Conservation (phyloP, 2,113 vertebrate species). For the Campylorhamphus procurvoides region DNA sequence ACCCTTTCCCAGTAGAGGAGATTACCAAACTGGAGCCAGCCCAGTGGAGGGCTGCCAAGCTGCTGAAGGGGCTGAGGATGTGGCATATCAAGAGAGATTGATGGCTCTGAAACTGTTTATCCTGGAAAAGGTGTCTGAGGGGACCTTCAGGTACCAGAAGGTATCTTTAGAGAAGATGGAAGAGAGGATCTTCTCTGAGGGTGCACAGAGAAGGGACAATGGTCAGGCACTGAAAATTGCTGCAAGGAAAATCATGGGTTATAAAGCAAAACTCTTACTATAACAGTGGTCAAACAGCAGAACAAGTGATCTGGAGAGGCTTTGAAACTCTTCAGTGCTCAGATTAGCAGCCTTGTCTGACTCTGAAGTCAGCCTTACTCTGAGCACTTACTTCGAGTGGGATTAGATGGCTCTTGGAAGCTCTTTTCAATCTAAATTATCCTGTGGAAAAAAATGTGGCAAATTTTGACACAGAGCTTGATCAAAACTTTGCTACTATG, state of each 20-base stretch:
- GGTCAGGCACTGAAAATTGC: not conserved
- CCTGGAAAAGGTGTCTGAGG: not conserved
- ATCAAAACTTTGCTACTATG: not conserved
- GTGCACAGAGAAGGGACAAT: not conserved
- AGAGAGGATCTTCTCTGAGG: not conserved
- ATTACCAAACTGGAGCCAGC: not conserved
- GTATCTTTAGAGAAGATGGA: not conserved
- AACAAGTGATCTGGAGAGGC: not conserved
- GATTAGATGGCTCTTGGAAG: not conserved
- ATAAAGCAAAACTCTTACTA: not conserved
- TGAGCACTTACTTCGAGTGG: not conserved
- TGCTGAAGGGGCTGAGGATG: rapidly evolving
- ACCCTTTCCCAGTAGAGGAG: rapidly evolving
- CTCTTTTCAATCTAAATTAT: not conserved
- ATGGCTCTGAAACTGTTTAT: not conserved
- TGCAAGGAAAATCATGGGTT: not conserved
- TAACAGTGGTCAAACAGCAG: not conserved
- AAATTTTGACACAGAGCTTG: not conserved
- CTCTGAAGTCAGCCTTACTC: not conserved
- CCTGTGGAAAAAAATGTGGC: not conserved
- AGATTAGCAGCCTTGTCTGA: not conserved
- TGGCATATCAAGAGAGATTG: not conserved
- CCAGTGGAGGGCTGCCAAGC: too few species aligned
- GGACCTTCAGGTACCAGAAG: not conserved
- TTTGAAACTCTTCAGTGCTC: not conserved